These are phyloP conservation scores for Embiotoca jacksoni DNA, from an alignment of 2,113 vertebrate genomes.

Conservation along the genomic window DNA sequence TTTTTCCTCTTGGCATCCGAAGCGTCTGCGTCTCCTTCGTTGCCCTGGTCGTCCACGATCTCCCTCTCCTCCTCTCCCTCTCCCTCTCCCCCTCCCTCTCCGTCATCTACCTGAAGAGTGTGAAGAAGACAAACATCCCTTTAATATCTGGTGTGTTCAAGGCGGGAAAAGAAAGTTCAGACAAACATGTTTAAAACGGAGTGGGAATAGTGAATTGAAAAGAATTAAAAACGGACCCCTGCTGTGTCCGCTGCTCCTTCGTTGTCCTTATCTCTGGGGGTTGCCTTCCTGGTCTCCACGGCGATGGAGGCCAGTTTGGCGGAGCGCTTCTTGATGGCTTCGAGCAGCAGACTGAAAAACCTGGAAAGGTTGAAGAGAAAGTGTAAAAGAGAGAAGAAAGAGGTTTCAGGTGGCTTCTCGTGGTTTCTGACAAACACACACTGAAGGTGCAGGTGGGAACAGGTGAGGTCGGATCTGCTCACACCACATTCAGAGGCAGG, in stretches of 20 bases:
- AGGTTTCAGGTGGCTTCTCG: neutral
- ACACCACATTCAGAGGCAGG: no score
- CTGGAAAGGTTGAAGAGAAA: conserved; percentile 70
- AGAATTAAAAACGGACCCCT: conserved; percentile 30
- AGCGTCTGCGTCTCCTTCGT: conserved; percentile 95
- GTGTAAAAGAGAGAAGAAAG: neutral
- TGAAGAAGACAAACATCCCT: neutral
- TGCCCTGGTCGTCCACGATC: conserved; percentile 88
- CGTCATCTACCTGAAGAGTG: conserved; percentile 67
- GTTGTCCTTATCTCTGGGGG: conserved; percentile 82
- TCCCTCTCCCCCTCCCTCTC: conserved; percentile 58
- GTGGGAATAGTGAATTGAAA: neutral
- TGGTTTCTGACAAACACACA: neutral
- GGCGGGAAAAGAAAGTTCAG: neutral
- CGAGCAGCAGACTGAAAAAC: conserved; percentile 90
- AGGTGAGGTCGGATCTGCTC: no score
- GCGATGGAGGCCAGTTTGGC: conserved; percentile 88
- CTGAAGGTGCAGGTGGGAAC: no score
- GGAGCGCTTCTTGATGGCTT: conserved; percentile 88
- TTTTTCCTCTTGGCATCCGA: conserved; percentile 88
- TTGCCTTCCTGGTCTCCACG: conserved; percentile 88
- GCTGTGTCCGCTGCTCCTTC: conserved; percentile 22
- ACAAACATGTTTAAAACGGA: neutral
- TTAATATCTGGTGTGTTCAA: neutral
- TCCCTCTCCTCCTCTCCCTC: conserved; percentile 82